Evolutionary conservation across 2,797 vertebrate genomes (phyloP), one percentile per base, ranked within the genome.

Genomic region (Allobates femoralis): DNA sequence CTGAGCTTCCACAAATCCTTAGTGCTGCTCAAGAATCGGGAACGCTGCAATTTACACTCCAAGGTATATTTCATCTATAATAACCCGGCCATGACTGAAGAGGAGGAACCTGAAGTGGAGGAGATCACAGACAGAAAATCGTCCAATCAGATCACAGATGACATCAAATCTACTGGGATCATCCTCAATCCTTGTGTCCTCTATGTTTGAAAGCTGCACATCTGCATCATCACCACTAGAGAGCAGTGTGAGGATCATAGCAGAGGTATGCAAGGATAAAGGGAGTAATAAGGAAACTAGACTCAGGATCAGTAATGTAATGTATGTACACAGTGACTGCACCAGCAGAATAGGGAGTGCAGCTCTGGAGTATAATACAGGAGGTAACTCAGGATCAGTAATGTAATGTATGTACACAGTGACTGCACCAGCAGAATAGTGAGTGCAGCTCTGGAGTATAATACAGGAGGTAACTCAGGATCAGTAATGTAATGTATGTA

Each of bases 51-150:
- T 5, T 55, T 53, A 41, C 79, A 16, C 11, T n/a, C 85, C 5
- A 78, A 86, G 37, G 67, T 86, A 8, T 86, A 81, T n/a, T 81
- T 86, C 69, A 86, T 86, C 78, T 86, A 86, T 34, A 73, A 80
- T 50, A 86, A 86, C 78, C 67, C 67, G n/a, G 46, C 56, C 3
- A 75, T 86, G 78, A 8, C 21, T 0, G 14, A 19, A 12, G 78
- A 79, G 56, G 85, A 86, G 19, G 66, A 75, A 15, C n/a, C 5
- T 2, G 67, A 51, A 23, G 67, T 73, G 28, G 51, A 80, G 28
- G 51, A 34, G 21, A 41, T 15, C 2, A 2, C 3, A 26, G 32
- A 46, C 26, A 21, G n/a, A 12, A 4, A 19, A 3, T 10, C 10
- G 2, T 2, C 66, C 16, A 50, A 50, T 5, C 26, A 21, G 60